phyloP scores from a whole-genome alignment of 2,888 invertebrate genomes.

The Fissipunctia ypsillon region DNA sequence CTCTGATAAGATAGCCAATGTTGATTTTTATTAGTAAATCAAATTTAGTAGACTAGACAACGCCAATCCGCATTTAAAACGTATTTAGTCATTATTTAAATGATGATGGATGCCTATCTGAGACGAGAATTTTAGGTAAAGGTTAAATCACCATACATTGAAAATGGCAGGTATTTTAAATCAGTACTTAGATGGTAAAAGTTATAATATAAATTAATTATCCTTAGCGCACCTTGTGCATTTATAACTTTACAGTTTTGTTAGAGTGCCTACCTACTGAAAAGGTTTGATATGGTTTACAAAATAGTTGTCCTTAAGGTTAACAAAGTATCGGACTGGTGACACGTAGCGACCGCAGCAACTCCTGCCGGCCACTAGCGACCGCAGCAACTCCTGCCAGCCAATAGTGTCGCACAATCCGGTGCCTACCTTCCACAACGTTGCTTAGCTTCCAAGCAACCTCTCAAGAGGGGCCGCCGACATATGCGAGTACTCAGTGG shows the following conservation, averaged over 20 bases:
- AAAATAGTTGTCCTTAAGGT: slow-evolving; percentile 37
- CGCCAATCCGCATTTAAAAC: background rate
- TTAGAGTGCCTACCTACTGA: slow-evolving; percentile 16
- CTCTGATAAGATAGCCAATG: slow-evolving; percentile 21
- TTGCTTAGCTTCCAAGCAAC: slow-evolving; percentile 9
- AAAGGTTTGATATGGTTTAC: slow-evolving; percentile 20
- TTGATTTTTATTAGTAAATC: slow-evolving; percentile 52
- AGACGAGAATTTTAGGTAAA: background rate
- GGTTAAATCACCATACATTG: slow-evolving; percentile 7
- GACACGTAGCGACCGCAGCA: slow-evolving; percentile 1
- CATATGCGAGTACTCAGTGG: slow-evolving; percentile 22
- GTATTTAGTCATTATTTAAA: slow-evolving; percentile 6
- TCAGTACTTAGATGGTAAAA: slow-evolving; percentile 18
- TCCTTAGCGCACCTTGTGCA: slow-evolving; percentile 15
- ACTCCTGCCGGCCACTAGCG: background rate
- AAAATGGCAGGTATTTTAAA: slow-evolving; percentile 26
- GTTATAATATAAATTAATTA: slow-evolving; percentile 3
- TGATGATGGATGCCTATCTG: too few relatives aligned
- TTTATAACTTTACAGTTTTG: slow-evolving; percentile 18
- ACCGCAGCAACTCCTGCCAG: background rate
- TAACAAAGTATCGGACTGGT: slow-evolving; percentile 15
- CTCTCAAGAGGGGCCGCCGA: slow-evolving; percentile 21
- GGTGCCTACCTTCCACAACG: slow-evolving; percentile 19
- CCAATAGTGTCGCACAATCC: background rate
- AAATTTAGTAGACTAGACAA: background rate